Evolutionary conservation across 2,888 invertebrate genomes (phyloP).

Genomic region (Amiota mariae): DNA sequence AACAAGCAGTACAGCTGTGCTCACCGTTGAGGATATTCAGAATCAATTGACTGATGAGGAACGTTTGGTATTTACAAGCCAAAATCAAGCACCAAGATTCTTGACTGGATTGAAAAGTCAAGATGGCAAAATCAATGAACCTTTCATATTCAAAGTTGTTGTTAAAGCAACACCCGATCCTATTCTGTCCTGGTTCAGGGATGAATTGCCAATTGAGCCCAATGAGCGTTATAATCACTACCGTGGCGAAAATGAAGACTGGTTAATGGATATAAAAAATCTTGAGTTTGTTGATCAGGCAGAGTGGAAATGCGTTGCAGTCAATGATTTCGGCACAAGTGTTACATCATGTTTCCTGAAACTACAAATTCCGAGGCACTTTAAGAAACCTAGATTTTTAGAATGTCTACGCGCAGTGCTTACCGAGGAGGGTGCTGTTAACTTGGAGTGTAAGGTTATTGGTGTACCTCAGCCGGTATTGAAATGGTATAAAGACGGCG

Average conservation of each 20-base stretch:
- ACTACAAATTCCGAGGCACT: conserved; percentile 89
- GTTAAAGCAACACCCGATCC: conserved; percentile 88
- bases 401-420: conserved; percentile 89
- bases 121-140: conserved; percentile 88
- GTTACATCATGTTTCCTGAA: conserved; percentile 90
- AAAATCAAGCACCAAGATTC: conserved; percentile 90
- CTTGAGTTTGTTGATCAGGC: conserved; percentile 90
- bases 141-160: conserved; percentile 86
- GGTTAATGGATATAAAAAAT: conserved; percentile 81
- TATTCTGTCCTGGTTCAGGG: conserved; percentile 88
- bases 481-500: conserved; percentile 94
- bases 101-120: conserved; percentile 86
- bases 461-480: conserved; percentile 92
- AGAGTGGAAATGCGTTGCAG: conserved; percentile 93
- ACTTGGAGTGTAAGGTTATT: conserved; percentile 93
- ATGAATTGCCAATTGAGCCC: conserved; percentile 84
- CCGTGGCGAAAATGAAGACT: conserved; percentile 82
- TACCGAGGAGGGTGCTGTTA: conserved; percentile 90
- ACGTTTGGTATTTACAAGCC: conserved; percentile 77
- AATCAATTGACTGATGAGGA: conserved; percentile 92
- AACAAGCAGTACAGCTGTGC: conserved; percentile 87
- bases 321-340: conserved; percentile 91
- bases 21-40: conserved; percentile 92
- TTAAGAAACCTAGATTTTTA: conserved; percentile 89
- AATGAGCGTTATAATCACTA: conserved; percentile 81